These are phyloP conservation scores for Lasioglossum calceatum DNA, from an alignment of 2,888 invertebrate species.

Conservation along the genomic window DNA sequence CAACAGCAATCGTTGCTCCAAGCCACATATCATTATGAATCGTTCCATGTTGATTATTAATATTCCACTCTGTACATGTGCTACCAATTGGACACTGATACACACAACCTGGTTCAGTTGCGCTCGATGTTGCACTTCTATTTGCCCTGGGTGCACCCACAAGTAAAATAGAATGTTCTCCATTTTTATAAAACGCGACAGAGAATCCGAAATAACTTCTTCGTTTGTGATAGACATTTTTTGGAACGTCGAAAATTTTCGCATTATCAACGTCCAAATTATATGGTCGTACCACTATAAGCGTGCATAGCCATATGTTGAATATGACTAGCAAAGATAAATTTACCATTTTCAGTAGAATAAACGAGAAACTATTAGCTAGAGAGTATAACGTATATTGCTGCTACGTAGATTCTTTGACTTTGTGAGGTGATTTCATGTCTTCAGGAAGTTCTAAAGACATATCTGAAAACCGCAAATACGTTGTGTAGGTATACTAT, in stretches of 20 bases:
- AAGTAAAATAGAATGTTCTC: slow-evolving; percentile 69
- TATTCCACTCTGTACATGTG: slow-evolving; percentile 73
- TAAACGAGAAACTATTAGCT: neutral
- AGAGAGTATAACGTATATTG: neutral
- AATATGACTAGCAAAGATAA: neutral
- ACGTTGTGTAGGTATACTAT: slow-evolving; percentile 55
- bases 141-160: slow-evolving; percentile 81
- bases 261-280: slow-evolving; percentile 78
- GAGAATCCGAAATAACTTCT: slow-evolving; percentile 82
- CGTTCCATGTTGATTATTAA: slow-evolving; percentile 62
- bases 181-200: slow-evolving; percentile 73
- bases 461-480: slow-evolving; percentile 61
- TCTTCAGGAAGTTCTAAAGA: slow-evolving; percentile 60
- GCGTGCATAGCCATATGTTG: slow-evolving; percentile 7
- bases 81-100: slow-evolving; percentile 76
- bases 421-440: neutral
- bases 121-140: slow-evolving; percentile 45
- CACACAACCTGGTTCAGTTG: slow-evolving; percentile 78
- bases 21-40: slow-evolving; percentile 78
- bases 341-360: slow-evolving; percentile 32
- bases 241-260: slow-evolving; percentile 75
- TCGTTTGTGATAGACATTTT: slow-evolving; percentile 40
- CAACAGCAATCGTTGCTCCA: slow-evolving; percentile 83
- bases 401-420: neutral
- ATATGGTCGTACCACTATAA: slow-evolving; percentile 60